Evolutionary conservation across 2,888 invertebrate species (phyloP), one percentile per base, ranked within the genome.

Genomic region (Abrostola tripartita): DNA sequence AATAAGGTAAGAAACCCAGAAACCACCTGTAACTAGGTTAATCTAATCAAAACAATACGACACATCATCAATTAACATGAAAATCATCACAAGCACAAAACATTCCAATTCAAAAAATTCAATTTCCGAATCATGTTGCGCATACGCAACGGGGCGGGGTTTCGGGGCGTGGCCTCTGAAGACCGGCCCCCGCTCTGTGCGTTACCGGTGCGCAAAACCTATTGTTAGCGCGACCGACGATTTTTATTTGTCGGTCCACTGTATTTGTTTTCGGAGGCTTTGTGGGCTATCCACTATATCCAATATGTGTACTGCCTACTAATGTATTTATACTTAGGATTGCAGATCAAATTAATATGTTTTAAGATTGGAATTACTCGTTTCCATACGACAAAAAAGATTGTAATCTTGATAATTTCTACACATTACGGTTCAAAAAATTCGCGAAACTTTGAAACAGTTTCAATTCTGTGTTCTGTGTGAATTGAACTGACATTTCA

Each of bases 111-210:
- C 42, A 61, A 69, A 64, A 79, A 72, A 54, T 57, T 59, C n/a
- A 56, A 67, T 61, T 68, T 70, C 75, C 63, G 65, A 63, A 66
- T 78, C 62, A 67, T 49, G 58, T 69, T 66, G 72, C 78, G 78
- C 81, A 56, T 69, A 65, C 78, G 81, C 81, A 72, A 52, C 11
- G 66, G 68, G 74, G 80, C 83, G 89, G 92, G 89, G 90, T 86
- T 82, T 87, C 62, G 76, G 78, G 93, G 93, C 92, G 92, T 88
- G 90, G 91, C 86, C 74, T 81, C 58, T 9, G 6, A 57, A 63
- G 88, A 59, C 77, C 92, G 80, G 89, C 92, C 93, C 78, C 82
- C 78, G 81, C 84, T 85, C 85, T 83, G 93, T 93, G 93, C 90
- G 76, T 86, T 93, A 93, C 92, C 89, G 93, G 84, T 81, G 68